phyloP scores from a whole-genome alignment of 2,888 invertebrate genomes.

The Diogma glabrata region DNA sequence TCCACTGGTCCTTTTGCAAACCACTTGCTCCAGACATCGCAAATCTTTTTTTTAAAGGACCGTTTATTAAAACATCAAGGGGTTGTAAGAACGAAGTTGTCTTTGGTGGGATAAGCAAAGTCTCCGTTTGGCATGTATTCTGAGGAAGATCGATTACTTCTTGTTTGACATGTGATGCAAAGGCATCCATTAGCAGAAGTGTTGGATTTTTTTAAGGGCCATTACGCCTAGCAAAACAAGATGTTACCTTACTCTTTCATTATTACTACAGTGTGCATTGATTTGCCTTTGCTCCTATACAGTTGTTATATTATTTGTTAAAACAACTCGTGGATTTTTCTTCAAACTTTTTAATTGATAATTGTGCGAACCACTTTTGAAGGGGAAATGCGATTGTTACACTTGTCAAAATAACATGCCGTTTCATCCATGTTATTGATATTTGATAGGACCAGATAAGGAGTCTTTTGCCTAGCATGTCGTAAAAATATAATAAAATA shows the following conservation, averaged over 20 bases:
- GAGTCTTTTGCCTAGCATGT: not conserved
- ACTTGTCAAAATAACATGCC: no score
- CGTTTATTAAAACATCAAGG: slow-evolving; percentile 4
- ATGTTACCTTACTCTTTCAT: not conserved
- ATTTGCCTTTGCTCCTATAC: not conserved
- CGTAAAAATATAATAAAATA: no score
- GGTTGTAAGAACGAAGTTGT: slow-evolving; percentile 4
- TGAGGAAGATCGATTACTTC: not conserved
- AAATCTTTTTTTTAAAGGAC: not conserved
- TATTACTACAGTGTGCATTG: not conserved
- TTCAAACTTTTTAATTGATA: no score
- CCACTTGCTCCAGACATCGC: not conserved
- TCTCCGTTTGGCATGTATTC: not conserved
- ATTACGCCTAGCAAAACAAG: not conserved
- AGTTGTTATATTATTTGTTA: no score
- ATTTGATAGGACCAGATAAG: not conserved
- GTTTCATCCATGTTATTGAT: no score
- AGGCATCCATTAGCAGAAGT: not conserved
- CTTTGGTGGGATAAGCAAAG: no score
- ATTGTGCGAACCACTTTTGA: no score
- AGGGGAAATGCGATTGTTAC: no score
- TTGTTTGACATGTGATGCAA: not conserved
- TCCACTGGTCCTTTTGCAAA: not conserved
- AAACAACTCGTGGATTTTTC: no score
- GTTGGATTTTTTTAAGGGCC: not conserved